Evolutionary conservation across 2,113 vertebrate genomes (phyloP).

Genomic region (Ursus arctos): DNA sequence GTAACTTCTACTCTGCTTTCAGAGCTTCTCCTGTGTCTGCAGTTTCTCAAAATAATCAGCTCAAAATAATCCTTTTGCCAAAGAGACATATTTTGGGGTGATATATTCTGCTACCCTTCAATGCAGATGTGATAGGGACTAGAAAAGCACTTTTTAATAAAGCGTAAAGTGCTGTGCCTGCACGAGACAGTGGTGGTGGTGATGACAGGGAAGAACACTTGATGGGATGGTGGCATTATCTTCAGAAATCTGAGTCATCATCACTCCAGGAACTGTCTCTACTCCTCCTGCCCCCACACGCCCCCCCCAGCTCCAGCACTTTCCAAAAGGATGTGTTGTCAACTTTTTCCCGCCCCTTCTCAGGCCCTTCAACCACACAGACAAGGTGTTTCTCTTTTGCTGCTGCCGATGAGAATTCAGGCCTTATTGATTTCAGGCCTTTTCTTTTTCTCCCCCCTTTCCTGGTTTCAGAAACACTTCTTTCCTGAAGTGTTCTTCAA

Average conservation of each 20-base stretch:
- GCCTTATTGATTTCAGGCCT: rapidly evolving
- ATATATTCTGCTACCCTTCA: neutral
- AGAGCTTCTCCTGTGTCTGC: neutral
- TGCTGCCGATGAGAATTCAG: neutral
- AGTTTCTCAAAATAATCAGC: constrained; percentile 20
- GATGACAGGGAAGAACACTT: neutral
- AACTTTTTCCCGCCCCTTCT: rapidly evolving
- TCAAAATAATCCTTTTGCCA: neutral
- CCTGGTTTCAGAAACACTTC: neutral
- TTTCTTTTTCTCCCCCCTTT: neutral
- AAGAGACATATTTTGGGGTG: neutral
- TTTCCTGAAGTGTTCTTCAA: neutral
- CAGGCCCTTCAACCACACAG: neutral
- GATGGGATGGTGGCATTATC: neutral
- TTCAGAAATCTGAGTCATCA: neutral
- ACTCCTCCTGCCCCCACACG: neutral
- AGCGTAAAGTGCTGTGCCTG: neutral
- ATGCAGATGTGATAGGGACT: neutral
- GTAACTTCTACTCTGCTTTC: neutral
- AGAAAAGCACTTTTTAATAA: neutral
- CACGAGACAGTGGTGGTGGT: neutral
- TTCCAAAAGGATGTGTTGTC: neutral
- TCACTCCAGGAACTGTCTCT: neutral
- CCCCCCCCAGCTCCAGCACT: neutral
- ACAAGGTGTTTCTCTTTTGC: neutral